Evolutionary conservation across 2,888 invertebrate genomes (phyloP), one percentile per base, ranked within the genome.

Genomic region (Caenorhabditis uteleia): DNA sequence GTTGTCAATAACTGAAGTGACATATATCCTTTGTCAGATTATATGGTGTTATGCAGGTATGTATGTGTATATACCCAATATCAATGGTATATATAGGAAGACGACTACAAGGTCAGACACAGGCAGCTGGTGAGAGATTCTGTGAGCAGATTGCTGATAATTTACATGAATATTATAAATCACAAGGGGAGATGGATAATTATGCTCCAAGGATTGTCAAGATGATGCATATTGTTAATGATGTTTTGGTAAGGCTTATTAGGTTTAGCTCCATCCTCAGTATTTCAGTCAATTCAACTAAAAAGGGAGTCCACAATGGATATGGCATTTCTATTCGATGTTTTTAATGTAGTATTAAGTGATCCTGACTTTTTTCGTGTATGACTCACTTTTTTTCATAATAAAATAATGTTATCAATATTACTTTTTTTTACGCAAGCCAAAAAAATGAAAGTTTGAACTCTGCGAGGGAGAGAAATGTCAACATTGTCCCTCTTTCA

Each of bases 141-240:
- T 43, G 50, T 25, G 62, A 55, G 20, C n/a, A 25, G 3, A 56
- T 62, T 21, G 51, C 55, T 1, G 39, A 62, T 33, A 56, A 62
- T 56, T 34, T 62, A 3, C 62, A 62, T 33, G 33, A 43, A 3
- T 56, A 62, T 39, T 62, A 62, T 48, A 36, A 46, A 14, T 29
- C 39, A 12, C n/a, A n/a, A n/a, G 18, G 29, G 14, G 25, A 34
- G 10, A 8, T 40, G 6, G n/a, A 21, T 8, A 62, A 51, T 14
- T 62, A 62, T 39, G 62, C 62, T 12, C 33, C 23, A n/a, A 42
- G 62, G 31, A 33, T 62, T 3, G 44, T 47, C 1, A 62, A 43
- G 21, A 62, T 62, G 62, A 62, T 62, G 62, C 44, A 48, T 25
- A 62, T 62, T 25, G 62, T 62, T 2, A 62, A 62, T 56, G 31